These are phyloP conservation scores for Conus ventricosus DNA, from an alignment of 1,140 invertebrate species.

Conservation along the genomic window DNA sequence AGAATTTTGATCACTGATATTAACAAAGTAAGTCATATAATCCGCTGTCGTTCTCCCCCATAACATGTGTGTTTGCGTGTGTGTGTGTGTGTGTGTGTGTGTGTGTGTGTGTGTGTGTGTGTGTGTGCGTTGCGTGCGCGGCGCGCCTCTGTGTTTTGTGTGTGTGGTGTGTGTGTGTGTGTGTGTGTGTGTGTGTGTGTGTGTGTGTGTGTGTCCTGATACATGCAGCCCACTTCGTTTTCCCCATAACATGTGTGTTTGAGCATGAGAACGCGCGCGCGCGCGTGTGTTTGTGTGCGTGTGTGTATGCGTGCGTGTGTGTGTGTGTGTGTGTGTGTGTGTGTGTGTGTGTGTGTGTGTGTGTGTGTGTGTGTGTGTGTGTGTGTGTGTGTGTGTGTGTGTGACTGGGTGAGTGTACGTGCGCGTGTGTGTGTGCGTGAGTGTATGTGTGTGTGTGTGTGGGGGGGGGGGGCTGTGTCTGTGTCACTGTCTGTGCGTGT, in stretches of 20 bases:
- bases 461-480: not conserved
- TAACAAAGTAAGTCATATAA: too few species aligned
- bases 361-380: conserved; percentile 8
- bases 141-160: too few species aligned
- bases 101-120: too few species aligned
- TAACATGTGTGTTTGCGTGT: too few species aligned
- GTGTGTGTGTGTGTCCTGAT: not conserved
- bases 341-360: too few species aligned
- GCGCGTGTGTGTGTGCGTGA: not conserved
- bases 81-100: too few species aligned
- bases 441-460: not conserved
- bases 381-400: conserved; percentile 22
- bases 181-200: too few species aligned
- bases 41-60: too few species aligned
- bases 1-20: too few species aligned
- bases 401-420: not conserved
- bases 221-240: not conserved
- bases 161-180: too few species aligned
- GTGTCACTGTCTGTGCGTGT: not conserved
- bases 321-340: too few species aligned
- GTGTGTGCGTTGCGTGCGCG: too few species aligned
- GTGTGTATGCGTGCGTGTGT: not conserved
- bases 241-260: not conserved
- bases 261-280: not conserved
- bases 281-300: not conserved